Evolutionary conservation across 2,888 invertebrate species (phyloP).

Genomic region (Cancer borealis): DNA sequence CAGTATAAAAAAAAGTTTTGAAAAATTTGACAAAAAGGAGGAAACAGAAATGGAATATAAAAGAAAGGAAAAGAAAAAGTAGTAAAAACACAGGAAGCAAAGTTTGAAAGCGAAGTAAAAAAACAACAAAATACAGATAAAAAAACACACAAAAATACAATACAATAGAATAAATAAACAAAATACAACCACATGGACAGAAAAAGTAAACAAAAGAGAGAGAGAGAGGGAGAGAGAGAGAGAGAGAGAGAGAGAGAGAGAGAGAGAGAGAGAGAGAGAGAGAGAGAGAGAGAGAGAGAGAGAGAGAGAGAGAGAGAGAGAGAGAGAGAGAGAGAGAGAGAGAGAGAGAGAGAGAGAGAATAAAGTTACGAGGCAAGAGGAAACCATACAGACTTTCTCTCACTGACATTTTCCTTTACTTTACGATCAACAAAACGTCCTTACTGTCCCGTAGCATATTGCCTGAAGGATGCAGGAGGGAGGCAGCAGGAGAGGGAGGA

Average conservation of each 20-base stretch:
- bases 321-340: conserved; percentile 24
- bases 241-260: conserved; percentile 45
- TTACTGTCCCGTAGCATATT: conserved; percentile 59
- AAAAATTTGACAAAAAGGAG: neutral
- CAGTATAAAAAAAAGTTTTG: neutral
- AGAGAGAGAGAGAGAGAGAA: conserved; percentile 35
- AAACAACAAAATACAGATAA: neutral
- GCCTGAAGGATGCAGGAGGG: conserved; percentile 44
- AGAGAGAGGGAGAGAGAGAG: neutral
- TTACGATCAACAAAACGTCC: conserved; percentile 54
- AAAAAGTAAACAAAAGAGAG: neutral
- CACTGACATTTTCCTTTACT: conserved; percentile 52
- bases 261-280: conserved; percentile 41
- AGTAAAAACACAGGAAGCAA: neutral
- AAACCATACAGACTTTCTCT: conserved; percentile 52
- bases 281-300: conserved; percentile 45
- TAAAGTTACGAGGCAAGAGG: conserved; percentile 46
- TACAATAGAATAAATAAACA: neutral
- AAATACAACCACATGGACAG: neutral
- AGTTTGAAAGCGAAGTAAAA: neutral
- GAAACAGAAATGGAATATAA: neutral
- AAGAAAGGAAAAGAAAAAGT: neutral
- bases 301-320: conserved; percentile 45
- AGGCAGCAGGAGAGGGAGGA: neutral
- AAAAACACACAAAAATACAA: neutral